Evolutionary conservation across 1,140 invertebrate genomes (phyloP), one percentile per base, ranked within the genome.

Genomic region (Drosophila leontia): DNA sequence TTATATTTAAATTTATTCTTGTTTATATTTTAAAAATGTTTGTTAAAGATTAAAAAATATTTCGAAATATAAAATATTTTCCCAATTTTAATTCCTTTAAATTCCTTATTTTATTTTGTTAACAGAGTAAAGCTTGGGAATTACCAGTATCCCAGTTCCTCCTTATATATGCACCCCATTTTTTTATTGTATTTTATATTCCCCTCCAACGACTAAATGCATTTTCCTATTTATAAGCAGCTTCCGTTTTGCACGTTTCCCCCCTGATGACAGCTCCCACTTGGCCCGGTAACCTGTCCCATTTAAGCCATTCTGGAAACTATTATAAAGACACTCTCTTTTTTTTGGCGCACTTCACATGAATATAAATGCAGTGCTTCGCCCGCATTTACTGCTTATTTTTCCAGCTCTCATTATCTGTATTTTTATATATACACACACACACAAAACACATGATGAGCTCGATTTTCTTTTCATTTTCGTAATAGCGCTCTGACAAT

Each of bases 381-480:
- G 34, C 35, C 47, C 41, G 51, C 19, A 48, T 39, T 71, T 41
- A 44, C 37, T 77, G 39, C 37, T 50, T 44, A 60, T 53, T 78
- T 68, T 50, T 17, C 45, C 35, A 68, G 44, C 57, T 65, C 75
- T 78, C 78, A 86, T 87, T 87, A 86, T 69, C 63, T 68, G 78
- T 83, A 63, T 78, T 58, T 60, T 58, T 88, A 19, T 88, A 77
- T 72, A 69, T 59, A 64, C 63, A 65, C 65, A 63, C 26, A 56
- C 50, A 34, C 50, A 34, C 29, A 51, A 51, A 51, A 69, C 69
- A 71, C 68, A 68, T 71, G 80, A 88, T 80, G 84, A 72, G 85
- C 84, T 78, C 78, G 81, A 88, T 90, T 90, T 88, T 81, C 78
- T 85, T 85, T 81, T 74, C 82, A 83, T 88, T 88, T 90, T 69